These are phyloP conservation scores for Danio jaintianensis DNA, from an alignment of 2,797 vertebrate species.

Conservation along the genomic window DNA sequence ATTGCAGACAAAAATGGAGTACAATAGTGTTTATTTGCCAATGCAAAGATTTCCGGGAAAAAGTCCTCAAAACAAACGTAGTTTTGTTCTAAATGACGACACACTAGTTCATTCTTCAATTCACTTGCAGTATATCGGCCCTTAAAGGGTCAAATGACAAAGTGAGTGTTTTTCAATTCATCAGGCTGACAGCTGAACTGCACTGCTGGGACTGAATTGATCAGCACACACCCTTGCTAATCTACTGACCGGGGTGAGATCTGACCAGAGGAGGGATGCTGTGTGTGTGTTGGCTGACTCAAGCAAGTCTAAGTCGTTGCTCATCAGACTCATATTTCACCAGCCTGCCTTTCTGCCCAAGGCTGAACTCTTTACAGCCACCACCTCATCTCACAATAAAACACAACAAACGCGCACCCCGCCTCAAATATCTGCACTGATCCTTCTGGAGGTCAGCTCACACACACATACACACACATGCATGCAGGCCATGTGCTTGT, in stretches of 20 bases:
- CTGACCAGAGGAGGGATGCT: constrained; percentile 31
- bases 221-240: constrained; percentile 40
- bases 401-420: constrained; percentile 21
- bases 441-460: constrained; percentile 8
- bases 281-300: constrained; percentile 22
- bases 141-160: neutral
- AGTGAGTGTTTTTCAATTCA: constrained; percentile 21
- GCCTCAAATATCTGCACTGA: constrained; percentile 19
- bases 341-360: constrained; percentile 31
- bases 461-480: neutral
- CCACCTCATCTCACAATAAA: constrained; percentile 36
- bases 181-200: constrained; percentile 18
- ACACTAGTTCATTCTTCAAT: no score
- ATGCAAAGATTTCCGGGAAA: no score
- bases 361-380: constrained; percentile 37
- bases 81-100: no score
- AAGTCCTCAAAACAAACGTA: no score
- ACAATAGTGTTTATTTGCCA: no score
- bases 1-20: no score
- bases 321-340: constrained; percentile 40
- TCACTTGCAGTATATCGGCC: no score
- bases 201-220: constrained; percentile 13
- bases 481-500: neutral
- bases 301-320: constrained; percentile 37
- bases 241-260: constrained; percentile 46